A percentile compares a stretch with the other conserved stretches of the same genome.
Evolutionary conservation across 2,888 invertebrate genomes (phyloP).

Genomic region (Xestia xanthographa): DNA sequence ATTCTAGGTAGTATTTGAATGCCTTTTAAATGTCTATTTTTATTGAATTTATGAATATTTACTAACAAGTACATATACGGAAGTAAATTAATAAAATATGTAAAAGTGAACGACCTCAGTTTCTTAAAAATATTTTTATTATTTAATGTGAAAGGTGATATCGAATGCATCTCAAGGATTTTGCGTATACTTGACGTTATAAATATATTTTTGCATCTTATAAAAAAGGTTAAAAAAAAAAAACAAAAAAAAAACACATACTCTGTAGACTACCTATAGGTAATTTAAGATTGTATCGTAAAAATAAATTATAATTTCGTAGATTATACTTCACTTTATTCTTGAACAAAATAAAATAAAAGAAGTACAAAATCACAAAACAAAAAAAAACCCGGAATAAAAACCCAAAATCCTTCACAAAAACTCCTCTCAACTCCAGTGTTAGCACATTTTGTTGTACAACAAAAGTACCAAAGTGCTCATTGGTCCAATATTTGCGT

Average conservation of each 20-base stretch:
- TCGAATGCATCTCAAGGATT: constrained; percentile 3
- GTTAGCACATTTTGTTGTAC: constrained; percentile 14
- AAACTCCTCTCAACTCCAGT: constrained; percentile 6
- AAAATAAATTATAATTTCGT: background rate
- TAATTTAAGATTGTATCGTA: background rate
- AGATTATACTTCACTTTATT: background rate
- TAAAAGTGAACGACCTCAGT: constrained; percentile 20
- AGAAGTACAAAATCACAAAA: background rate
- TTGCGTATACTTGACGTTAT: background rate
- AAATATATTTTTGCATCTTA: background rate
- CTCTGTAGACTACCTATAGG: background rate
- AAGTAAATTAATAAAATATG: background rate
- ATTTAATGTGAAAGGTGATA: background rate
- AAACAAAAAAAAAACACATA: background rate
- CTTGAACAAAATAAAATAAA: no score
- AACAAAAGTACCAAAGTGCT: constrained; percentile 43
- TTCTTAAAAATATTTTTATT: background rate
- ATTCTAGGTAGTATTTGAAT: constrained; percentile 3
- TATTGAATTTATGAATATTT: background rate
- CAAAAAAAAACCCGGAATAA: background rate
- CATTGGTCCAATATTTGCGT: constrained; percentile 58
- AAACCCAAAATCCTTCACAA: constrained; percentile 6
- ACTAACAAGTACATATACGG: background rate
- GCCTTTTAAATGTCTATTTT: background rate
- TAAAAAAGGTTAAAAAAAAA: background rate